phyloP scores from a whole-genome alignment of 2,888 invertebrate species.

The Stenolophus ochropezus region DNA sequence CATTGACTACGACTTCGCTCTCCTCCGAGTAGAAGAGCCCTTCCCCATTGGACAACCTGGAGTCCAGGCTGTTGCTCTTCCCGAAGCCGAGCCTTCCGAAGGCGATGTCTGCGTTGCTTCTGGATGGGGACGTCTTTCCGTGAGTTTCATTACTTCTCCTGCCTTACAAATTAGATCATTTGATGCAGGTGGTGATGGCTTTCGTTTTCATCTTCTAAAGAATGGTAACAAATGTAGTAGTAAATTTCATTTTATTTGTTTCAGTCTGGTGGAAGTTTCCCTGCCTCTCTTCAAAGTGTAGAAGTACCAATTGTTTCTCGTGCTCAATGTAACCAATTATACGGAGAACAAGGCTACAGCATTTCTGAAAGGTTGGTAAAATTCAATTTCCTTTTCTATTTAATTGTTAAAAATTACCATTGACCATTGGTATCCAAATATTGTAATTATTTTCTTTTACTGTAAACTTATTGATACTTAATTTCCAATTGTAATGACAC shows the following conservation, averaged over 20 bases:
- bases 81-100: neutral
- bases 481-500: too few relatives aligned
- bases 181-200: neutral
- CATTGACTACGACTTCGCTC: conserved; percentile 3
- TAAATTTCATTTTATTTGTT: neutral
- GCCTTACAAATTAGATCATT: neutral
- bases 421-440: too few relatives aligned
- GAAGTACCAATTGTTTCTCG: conserved; percentile 34
- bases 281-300: neutral
- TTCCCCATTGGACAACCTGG: neutral
- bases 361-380: conserved; percentile 6
- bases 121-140: neutral
- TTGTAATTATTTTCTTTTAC: too few relatives aligned
- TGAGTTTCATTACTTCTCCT: neutral
- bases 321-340: conserved; percentile 8
- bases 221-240: neutral
- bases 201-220: neutral
- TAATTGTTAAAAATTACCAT: too few relatives aligned
- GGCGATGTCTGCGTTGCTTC: neutral
- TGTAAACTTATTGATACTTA: too few relatives aligned
- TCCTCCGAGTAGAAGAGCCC: neutral
- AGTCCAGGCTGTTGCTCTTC: neutral
- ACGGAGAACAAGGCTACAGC: neutral
- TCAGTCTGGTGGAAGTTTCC: neutral
- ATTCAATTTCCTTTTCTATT: too few relatives aligned